Base-by-base conservation (phyloP, 1,140 invertebrate genomes). In the Pseudobourletiella spinata region DNA sequence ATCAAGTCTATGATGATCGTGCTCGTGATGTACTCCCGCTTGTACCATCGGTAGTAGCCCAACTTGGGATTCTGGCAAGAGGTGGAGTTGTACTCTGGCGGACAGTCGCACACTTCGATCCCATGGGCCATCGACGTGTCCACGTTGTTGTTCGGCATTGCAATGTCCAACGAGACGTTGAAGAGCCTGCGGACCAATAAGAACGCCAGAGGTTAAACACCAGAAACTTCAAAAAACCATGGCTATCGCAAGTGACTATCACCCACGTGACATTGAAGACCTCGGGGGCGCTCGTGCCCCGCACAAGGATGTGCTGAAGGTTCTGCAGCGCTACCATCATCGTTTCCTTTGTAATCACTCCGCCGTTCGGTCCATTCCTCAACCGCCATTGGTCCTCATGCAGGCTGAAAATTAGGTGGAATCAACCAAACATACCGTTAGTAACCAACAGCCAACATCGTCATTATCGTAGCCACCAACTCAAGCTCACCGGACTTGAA, bases 291-390 rank as follows among this genome's bases (percentile, higher is more conserved):
- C 86, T 82, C 22, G 87, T 86, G 4, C 83, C 89, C 62, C 87
- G 81, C 11, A 93, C 80, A 18, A 88, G 80, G 56, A 95, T 83
- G 57, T 86, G 81, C 51, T 90, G 84, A 1, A 97, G 74, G 72
- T 91, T 88, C 70, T 94, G 90, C 30, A 97, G 77, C 2, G 88
- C 85, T 22, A 94, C 78, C 92, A 97, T 95, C 46, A 98, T 77
- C 35, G 87, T 82, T 67, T 85, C 79, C 60, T 88, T 77, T n/a
- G 81, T 82, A 0, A 90, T 82, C 65, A 78, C 78, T 20, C 77
- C 73, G 61, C 82, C 75, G 29, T n/a, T 46, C 1, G 82, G 81
- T 52, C 81, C 79, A 66, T 83, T 80, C 72, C 80, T 80, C 57
- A 83, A 70, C 39, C 79, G 74, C 87, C 86, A 88, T 30, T 79